Evolutionary conservation across 2,113 vertebrate species (phyloP).

Genomic region (Lophius piscatorius): DNA sequence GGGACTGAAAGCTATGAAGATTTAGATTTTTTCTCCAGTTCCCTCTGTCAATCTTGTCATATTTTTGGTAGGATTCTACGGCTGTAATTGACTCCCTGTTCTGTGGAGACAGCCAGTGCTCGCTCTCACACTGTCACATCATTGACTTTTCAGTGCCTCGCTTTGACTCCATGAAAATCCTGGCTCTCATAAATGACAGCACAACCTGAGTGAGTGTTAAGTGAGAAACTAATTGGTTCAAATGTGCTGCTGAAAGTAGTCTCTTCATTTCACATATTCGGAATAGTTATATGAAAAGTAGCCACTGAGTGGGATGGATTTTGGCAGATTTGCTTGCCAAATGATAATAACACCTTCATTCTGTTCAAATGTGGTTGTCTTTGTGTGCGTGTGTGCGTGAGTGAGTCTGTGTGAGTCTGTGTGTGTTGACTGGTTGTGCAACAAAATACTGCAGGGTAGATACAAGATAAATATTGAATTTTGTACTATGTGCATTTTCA

Average conservation of each 20-base stretch:
- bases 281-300: constrained; percentile 16
- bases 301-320: constrained; percentile 20
- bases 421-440: neutral
- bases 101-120: constrained; percentile 34
- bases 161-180: constrained; percentile 37
- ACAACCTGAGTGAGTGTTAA: constrained; percentile 14
- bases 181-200: constrained; percentile 32
- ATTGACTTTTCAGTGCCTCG: constrained; percentile 43
- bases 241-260: constrained; percentile 14
- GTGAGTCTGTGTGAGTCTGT: neutral
- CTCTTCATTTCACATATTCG: constrained; percentile 5
- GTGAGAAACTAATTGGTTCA: constrained; percentile 21
- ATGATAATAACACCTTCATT: constrained; percentile 4
- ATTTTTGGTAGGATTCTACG: constrained; percentile 39
- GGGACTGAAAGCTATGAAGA: constrained; percentile 45
- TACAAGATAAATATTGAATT: neutral
- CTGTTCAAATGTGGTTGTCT: neutral
- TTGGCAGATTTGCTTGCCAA: constrained; percentile 5
- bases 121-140: constrained; percentile 37
- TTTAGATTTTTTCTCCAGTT: constrained; percentile 63
- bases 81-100: constrained; percentile 53
- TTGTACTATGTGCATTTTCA: too few species aligned
- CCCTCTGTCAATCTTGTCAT: constrained; percentile 59
- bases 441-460: neutral
- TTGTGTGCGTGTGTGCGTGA: neutral